Evolutionary conservation across 2,113 vertebrate genomes (phyloP).

Genomic region (Aplodontia rufa): DNA sequence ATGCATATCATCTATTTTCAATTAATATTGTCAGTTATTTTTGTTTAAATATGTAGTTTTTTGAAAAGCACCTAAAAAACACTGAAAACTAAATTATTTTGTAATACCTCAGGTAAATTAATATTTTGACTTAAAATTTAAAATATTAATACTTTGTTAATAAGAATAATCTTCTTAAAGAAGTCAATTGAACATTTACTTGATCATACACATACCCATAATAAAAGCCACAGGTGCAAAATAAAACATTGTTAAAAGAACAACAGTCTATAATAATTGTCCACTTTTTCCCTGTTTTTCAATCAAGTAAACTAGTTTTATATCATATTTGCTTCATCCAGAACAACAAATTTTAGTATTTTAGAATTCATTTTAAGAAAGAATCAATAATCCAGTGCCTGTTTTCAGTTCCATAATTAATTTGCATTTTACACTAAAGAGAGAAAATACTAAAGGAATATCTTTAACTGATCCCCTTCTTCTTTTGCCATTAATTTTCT

Average conservation of each 20-base stretch:
- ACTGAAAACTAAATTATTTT: not conserved
- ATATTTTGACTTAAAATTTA: not conserved
- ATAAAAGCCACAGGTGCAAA: not conserved
- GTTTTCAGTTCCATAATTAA: not conserved
- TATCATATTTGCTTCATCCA: not conserved
- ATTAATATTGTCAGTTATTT: not conserved
- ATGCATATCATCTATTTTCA: not conserved
- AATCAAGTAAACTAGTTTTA: not conserved
- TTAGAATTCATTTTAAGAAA: not conserved
- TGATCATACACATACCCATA: not conserved
- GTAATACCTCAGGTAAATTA: not conserved
- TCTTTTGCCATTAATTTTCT: not conserved
- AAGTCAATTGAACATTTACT: not conserved
- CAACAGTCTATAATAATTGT: not conserved
- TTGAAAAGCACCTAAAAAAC: not conserved
- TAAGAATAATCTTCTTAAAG: not conserved
- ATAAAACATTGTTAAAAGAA: not conserved
- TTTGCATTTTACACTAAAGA: not conserved
- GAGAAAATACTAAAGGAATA: not conserved
- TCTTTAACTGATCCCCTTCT: not conserved
- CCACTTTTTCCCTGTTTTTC: not conserved
- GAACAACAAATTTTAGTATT: not conserved
- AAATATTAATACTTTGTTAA: not conserved
- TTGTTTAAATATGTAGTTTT: not conserved
- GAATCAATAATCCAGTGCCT: not conserved